Evolutionary conservation across 2,888 invertebrate genomes (phyloP), one percentile per base, ranked within the genome.

Genomic region (Lagria hirta): DNA sequence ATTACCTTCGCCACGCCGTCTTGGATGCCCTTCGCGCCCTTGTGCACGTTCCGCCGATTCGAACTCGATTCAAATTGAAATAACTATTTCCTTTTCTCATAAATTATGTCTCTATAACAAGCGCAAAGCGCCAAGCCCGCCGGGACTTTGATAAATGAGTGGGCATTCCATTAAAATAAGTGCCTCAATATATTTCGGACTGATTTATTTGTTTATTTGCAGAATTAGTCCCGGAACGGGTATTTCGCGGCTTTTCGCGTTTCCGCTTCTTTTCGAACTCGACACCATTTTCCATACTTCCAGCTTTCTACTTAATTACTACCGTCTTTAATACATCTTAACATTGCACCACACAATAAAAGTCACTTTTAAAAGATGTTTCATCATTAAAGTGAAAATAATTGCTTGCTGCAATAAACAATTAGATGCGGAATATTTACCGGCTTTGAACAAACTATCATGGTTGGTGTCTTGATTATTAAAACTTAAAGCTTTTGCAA

Each of bases 91-190:
- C 66, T 61, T 61, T 61, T 62, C 65, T 65, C 68, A 66, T 68
- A 67, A 68, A 68, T 68, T 67, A 68, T 64, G 66, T 63, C 62
- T 59, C 58, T 61, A 63, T 64, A 62, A 64, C 64, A 66, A 64
- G 64, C 64, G 65, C 61, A 57, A 61, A 61, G 59, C 59, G 58
- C 58, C 55, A 49, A 57, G 59, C 53, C 51, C 48, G 55, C 58
- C 51, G 52, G 48, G 65, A 65, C 68, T 66, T 68, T 68, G 68
- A 68, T 66, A 68, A 68, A 68, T 66, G 65, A 62, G 55, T 58
- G 60, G 61, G 64, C 66, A 66, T 68, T 68, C 68, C 67, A 68
- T 68, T 68, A 68, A 67, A 68, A 68, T 68, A 68, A 68, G 68
- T 68, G 66, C 64, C 64, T 57, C 66, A 65, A 68, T 68, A 67